Conservation (phyloP, 2,888 invertebrate genomes). For the Drosophila anomalipes region DNA sequence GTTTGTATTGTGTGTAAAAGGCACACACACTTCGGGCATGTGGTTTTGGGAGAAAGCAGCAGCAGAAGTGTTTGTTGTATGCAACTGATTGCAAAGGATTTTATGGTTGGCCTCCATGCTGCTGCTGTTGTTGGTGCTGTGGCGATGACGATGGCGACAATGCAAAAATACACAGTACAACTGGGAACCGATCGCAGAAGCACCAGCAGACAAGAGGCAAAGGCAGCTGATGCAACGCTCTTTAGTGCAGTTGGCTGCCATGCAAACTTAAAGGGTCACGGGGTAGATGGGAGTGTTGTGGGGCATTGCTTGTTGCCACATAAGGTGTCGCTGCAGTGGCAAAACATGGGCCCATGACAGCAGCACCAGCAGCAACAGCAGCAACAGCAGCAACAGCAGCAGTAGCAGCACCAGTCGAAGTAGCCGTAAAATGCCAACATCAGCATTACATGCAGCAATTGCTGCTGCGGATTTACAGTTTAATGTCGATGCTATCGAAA, state of each 20-base stretch:
- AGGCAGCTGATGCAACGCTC: conserved; percentile 37
- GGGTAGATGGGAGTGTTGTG: conserved; percentile 1
- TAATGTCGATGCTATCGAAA: conserved; percentile 71
- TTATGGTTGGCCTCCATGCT: conserved; percentile 60
- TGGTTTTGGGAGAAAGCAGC: conserved; percentile 29
- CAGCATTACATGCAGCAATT: conserved; percentile 78
- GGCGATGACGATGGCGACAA: conserved; percentile 51
- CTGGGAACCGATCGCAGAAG: conserved; percentile 40
- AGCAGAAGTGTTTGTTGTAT: conserved; percentile 67
- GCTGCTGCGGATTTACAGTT: conserved; percentile 77
- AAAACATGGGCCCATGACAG: conserved; percentile 66
- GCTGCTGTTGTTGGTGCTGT: conserved; percentile 30
- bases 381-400: conserved; percentile 33
- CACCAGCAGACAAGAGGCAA: conserved; percentile 17
- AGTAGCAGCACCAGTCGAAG: conserved; percentile 36
- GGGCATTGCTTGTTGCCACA: conserved; percentile 72
- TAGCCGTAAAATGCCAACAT: conserved; percentile 75
- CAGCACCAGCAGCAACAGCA: conserved; percentile 41
- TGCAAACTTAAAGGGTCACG: conserved; percentile 29
- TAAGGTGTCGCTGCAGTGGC: conserved; percentile 76
- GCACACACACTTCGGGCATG: conserved; percentile 29
- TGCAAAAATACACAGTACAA: conserved; percentile 65
- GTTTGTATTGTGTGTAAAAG: conserved; percentile 29
- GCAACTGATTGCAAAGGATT: conserved; percentile 79
- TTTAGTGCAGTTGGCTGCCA: conserved; percentile 34